A percentile compares a stretch with the other conserved stretches of the same genome.
Evolutionary conservation across 2,888 invertebrate species (phyloP).

Genomic region (Acrobasis suavella): DNA sequence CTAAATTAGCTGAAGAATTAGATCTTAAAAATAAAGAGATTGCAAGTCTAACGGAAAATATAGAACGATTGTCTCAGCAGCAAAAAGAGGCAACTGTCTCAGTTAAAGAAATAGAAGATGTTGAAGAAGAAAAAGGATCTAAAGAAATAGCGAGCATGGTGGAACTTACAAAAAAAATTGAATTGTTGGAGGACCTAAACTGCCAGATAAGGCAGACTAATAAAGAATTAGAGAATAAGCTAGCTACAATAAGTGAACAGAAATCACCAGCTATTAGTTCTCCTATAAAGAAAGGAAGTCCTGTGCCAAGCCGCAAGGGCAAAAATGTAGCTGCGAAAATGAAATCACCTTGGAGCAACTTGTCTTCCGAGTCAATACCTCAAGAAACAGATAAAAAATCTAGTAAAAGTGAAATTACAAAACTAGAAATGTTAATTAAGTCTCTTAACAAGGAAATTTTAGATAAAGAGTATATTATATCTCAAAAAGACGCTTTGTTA

Average conservation of each 20-base stretch:
- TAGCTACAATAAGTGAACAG: slow-evolving; percentile 56
- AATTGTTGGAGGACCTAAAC: slow-evolving; percentile 76
- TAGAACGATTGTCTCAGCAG: slow-evolving; percentile 46
- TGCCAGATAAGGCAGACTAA: slow-evolving; percentile 78
- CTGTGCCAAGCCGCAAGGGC: slow-evolving; percentile 67
- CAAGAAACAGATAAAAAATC: slow-evolving; percentile 68
- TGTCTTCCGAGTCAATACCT: slow-evolving; percentile 63
- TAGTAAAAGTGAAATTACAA: slow-evolving; percentile 58
- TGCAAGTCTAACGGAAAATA: slow-evolving; percentile 57
- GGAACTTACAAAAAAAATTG: slow-evolving; percentile 75
- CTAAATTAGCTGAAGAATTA: slow-evolving; percentile 79
- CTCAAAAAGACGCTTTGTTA: slow-evolving; percentile 74
- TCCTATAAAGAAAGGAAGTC: slow-evolving; percentile 65
- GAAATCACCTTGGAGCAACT: slow-evolving; percentile 74
- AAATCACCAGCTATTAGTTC: slow-evolving; percentile 51
- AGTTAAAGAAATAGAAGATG: slow-evolving; percentile 56
- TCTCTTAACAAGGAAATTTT: slow-evolving; percentile 75
- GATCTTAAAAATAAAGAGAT: slow-evolving; percentile 75
- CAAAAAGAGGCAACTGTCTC: slow-evolving; percentile 37
- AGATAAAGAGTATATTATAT: slow-evolving; percentile 69
- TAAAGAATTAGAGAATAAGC: slow-evolving; percentile 78
- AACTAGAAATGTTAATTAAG: slow-evolving; percentile 67
- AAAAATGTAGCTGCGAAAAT: slow-evolving; percentile 66
- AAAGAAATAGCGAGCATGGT: slow-evolving; percentile 71
- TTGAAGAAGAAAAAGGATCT: slow-evolving; percentile 83